Percentiles rank a stretch among this genome's conserved stretches.
These are phyloP conservation scores for Galerucella calmariensis DNA, from an alignment of 2,888 invertebrate species.

Conservation along the genomic window DNA sequence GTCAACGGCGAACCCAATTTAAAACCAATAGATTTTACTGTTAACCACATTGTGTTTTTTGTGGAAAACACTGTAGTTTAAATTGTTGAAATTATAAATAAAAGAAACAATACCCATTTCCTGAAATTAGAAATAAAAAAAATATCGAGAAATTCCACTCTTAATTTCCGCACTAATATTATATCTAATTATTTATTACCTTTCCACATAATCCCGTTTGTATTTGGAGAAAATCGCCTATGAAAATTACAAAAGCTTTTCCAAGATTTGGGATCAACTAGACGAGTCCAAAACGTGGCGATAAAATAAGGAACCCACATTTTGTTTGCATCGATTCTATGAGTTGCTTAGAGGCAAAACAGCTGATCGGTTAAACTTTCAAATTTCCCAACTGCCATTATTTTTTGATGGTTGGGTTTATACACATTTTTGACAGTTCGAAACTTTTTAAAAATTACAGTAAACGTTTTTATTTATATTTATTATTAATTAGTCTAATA, in stretches of 20 bases:
- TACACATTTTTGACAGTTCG: slow-evolving; percentile 37
- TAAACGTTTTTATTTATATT: slow-evolving; percentile 10
- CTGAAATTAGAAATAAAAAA: neutral
- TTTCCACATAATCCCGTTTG: slow-evolving; percentile 13
- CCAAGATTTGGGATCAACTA: slow-evolving; percentile 39
- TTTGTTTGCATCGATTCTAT: slow-evolving; percentile 43
- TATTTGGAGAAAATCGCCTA: slow-evolving; percentile 1
- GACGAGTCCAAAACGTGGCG: slow-evolving; percentile 44
- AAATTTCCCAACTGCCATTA: slow-evolving; percentile 31
- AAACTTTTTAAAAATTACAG: slow-evolving; percentile 29
- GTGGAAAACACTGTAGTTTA: neutral
- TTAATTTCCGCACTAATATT: no score
- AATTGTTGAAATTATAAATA: neutral
- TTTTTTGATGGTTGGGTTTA: slow-evolving; percentile 35
- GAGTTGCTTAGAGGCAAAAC: slow-evolving; percentile 38
- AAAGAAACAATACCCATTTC: slow-evolving; percentile 3
- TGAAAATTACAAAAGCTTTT: slow-evolving; percentile 10
- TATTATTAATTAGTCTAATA: slow-evolving; percentile 4
- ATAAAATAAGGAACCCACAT: slow-evolving; percentile 38
- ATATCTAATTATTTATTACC: no score
- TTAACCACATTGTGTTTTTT: neutral
- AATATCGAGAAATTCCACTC: neutral
- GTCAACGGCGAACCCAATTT: neutral
- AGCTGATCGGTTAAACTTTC: slow-evolving; percentile 39
- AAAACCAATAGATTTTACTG: neutral